Evolutionary conservation across 2,888 invertebrate genomes (phyloP).

Genomic region (Erebia epiphron): DNA sequence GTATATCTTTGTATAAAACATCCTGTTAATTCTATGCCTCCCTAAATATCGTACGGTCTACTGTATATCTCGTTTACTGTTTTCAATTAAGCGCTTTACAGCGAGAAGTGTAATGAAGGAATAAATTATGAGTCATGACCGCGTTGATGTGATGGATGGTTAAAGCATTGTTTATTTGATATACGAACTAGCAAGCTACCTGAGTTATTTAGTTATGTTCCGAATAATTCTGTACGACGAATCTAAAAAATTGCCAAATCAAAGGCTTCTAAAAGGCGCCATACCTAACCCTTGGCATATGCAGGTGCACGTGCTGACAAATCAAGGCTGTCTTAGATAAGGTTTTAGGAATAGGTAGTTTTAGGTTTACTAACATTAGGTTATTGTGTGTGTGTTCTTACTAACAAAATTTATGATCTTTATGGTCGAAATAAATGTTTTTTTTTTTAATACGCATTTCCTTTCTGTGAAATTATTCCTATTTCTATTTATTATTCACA

Average conservation of each 20-base stretch:
- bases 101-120: constrained; percentile 8
- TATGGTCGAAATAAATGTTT: too few relatives aligned
- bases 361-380: too few relatives aligned
- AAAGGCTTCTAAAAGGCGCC: too few relatives aligned
- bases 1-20: not conserved
- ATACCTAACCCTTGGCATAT: too few relatives aligned
- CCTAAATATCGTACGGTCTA: not conserved
- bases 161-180: constrained; percentile 12
- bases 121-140: constrained; percentile 18
- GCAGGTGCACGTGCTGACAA: too few relatives aligned
- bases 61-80: constrained; percentile 13
- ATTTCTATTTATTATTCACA: too few relatives aligned
- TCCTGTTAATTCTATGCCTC: constrained; percentile 10
- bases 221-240: not conserved
- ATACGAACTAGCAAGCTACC: constrained; percentile 5
- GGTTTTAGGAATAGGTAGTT: too few relatives aligned
- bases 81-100: constrained; percentile 12
- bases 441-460: too few relatives aligned
- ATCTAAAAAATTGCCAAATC: not conserved
- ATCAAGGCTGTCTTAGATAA: too few relatives aligned
- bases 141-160: constrained; percentile 11
- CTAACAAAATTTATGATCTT: too few relatives aligned
- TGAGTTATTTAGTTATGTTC: not conserved
- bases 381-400: too few relatives aligned
- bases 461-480: too few relatives aligned